phyloP scores from a whole-genome alignment of 2,113 vertebrate species.

The Solenodon paradoxus region DNA sequence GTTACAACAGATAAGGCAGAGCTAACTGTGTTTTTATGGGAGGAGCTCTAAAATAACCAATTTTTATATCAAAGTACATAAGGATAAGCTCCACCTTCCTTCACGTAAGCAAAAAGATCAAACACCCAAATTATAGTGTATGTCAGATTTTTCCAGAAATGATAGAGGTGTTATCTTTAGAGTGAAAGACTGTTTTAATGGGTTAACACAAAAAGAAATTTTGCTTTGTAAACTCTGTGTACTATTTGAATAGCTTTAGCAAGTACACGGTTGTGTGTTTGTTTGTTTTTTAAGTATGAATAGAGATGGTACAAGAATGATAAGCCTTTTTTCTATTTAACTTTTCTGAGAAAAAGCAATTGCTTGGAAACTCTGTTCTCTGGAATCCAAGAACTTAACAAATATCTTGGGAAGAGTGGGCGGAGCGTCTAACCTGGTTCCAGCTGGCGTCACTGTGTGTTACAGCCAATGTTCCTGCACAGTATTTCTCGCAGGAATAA shows the following conservation, averaged over 20 bases:
- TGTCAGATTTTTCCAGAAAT: not conserved
- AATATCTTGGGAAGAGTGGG: not conserved
- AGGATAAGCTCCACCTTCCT: not conserved
- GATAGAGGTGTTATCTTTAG: not conserved
- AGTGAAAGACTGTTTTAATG: not conserved
- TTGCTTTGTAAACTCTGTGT: not conserved
- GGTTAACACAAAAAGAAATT: no score
- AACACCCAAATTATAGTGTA: not conserved
- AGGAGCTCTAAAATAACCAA: not conserved
- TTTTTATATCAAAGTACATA: not conserved
- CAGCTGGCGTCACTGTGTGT: accelerated
- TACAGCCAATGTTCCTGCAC: not conserved
- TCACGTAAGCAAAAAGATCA: not conserved
- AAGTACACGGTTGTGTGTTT: not conserved
- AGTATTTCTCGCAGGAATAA: not conserved
- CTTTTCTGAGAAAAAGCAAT: not conserved
- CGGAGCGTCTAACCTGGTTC: not conserved
- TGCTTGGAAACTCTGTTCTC: not conserved
- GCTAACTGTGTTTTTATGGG: accelerated
- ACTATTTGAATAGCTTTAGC: not conserved
- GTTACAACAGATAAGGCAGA: not conserved
- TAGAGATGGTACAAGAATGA: not conserved
- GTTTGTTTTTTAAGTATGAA: not conserved
- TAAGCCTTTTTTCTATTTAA: not conserved
- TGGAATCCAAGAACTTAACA: not conserved